Evolutionary conservation across 1,140 invertebrate genomes (phyloP).

Genomic region (Zaprionus vittiger): DNA sequence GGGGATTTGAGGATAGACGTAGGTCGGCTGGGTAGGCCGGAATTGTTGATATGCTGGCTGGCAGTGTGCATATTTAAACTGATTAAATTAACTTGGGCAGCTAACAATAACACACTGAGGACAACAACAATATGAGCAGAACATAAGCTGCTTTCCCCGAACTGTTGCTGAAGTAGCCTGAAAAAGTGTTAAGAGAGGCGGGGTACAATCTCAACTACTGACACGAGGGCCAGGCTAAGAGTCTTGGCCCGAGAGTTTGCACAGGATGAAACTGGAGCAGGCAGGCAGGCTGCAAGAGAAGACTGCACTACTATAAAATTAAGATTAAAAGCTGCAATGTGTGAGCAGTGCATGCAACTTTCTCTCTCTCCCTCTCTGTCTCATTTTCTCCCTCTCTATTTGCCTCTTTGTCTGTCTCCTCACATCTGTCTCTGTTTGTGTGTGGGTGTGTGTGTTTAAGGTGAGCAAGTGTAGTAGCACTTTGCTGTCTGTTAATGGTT

Average conservation of each 20-base stretch:
- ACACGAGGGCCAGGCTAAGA: background rate
- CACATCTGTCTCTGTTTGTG: background rate
- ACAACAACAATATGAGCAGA: constrained; percentile 12
- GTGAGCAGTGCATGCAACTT: constrained; percentile 30
- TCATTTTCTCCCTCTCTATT: constrained; percentile 7
- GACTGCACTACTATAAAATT: constrained; percentile 74
- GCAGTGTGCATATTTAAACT: constrained; percentile 61
- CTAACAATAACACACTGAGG: constrained; percentile 31
- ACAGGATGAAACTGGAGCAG: constrained; percentile 9
- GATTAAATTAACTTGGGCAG: constrained; percentile 65
- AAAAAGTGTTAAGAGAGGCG: constrained; percentile 55
- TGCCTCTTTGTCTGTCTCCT: constrained; percentile 7
- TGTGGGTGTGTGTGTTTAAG: constrained; percentile 54
- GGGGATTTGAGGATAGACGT: no score
- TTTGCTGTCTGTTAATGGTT: constrained; percentile 61
- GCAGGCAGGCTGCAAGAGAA: constrained; percentile 8
- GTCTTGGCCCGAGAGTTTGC: constrained; percentile 1
- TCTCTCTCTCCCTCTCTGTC: background rate
- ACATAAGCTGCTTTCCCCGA: constrained; percentile 33
- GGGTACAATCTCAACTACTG: background rate
- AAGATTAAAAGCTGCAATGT: constrained; percentile 75
- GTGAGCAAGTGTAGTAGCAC: constrained; percentile 50
- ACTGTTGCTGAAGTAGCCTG: constrained; percentile 46
- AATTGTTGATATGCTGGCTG: constrained; percentile 27
- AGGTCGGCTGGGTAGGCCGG: constrained; percentile 8